phyloP scores from a whole-genome alignment of 2,113 vertebrate genomes.

The Poeciliopsis turrubarensis region DNA sequence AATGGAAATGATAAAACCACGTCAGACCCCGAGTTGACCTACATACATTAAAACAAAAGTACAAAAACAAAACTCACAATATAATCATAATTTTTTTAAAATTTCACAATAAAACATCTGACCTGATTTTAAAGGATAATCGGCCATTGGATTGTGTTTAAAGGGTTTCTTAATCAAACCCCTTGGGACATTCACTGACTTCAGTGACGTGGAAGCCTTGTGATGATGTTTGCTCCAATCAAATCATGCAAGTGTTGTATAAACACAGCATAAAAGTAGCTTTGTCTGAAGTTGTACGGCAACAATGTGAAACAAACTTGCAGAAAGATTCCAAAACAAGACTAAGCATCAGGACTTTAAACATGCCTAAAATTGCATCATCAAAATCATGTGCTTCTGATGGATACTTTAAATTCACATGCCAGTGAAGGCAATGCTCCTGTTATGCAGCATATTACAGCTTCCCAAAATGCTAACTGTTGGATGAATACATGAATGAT shows the following conservation, averaged over 20 bases:
- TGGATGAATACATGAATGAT: conserved; percentile 18
- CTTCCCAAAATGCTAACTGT: conserved; percentile 25
- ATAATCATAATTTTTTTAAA: no score
- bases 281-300: conserved; percentile 25
- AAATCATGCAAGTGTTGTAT: conserved; percentile 24
- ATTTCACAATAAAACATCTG: no score
- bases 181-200: conserved; percentile 21
- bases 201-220: conserved; percentile 10
- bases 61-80: no score
- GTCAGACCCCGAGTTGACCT: no score
- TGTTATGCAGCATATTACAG: conserved; percentile 10
- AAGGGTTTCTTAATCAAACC: not conserved
- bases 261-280: conserved; percentile 31
- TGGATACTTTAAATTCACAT: conserved; percentile 16
- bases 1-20: no score
- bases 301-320: not conserved
- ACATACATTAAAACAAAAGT: no score
- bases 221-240: conserved; percentile 38
- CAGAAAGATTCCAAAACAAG: not conserved
- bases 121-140: no score
- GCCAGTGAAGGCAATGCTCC: conserved; percentile 22
- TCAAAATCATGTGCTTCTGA: not conserved
- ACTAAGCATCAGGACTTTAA: not conserved
- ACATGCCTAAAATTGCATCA: not conserved
- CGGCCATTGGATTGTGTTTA: not conserved